Evolutionary conservation across 2,113 vertebrate species (phyloP), one percentile per base, ranked within the genome.

Genomic region (Lathamus discolor): DNA sequence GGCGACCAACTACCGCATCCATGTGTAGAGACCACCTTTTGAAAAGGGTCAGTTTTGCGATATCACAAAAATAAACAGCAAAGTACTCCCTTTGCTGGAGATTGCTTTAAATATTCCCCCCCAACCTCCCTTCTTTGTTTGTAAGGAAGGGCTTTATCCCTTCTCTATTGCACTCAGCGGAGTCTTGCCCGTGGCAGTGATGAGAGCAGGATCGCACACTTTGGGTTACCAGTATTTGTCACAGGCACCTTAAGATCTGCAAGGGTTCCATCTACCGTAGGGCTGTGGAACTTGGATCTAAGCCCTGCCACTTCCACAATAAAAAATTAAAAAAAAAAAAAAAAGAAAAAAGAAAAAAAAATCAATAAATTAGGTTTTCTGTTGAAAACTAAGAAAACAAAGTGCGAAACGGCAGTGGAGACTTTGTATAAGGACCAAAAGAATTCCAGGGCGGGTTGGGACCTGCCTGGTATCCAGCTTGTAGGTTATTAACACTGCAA

Each of bases 1-100:
- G 19, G 24, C 24, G 84, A 37, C 31, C 44, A 2, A 4, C 0
- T 5, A 6, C 24, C 8, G 9, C 2, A 2, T 16, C 3, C 2
- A 1, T 10, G 55, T 51, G 31, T 48, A 15, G 24, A 37, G 51
- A 59, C 31, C n/a, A 2, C n/a, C 61, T 7, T 54, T 29, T 23
- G 46, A 5, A 59, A 43, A 55, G 23, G 7, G 15, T 27, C 51
- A 4, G 1, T 24, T 39, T 11, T 37, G 6, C 28, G 2, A 0
- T 19, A 15, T 5, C 31, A 3, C 37, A 37, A 74, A 73, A 84
- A 78, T 6, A 18, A 61, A 35, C 16, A 28, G 29, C 43, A 2
- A 19, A 48, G 46, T 48, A 48, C 23, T 48, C 20, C 20, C 46
- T 48, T 48, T 48, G 46, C 20, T n/a, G 73, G 31, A 25, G 63